Conservation (phyloP, 2,113 vertebrate species). For the Vireo altiloquus region DNA sequence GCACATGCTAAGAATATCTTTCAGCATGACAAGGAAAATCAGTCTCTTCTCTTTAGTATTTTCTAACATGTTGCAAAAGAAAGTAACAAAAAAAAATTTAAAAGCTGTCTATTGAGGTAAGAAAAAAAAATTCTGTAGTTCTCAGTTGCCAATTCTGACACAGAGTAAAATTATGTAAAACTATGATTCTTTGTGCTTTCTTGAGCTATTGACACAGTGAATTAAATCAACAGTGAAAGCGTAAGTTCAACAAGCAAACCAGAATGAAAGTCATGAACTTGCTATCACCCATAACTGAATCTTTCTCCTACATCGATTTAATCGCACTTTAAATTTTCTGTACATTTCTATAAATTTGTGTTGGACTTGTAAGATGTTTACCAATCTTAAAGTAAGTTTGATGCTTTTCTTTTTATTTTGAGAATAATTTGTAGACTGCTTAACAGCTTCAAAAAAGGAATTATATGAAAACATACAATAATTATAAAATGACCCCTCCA, state of each 20-base stretch:
- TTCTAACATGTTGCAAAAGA: neutral
- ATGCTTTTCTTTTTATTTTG: neutral
- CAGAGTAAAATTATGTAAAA: neutral
- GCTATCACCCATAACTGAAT: neutral
- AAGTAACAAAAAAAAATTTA: neutral
- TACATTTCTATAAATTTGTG: neutral
- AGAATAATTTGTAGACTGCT: neutral
- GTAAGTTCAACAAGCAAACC: neutral
- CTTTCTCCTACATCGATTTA: neutral
- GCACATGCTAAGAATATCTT: neutral
- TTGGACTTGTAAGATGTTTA: neutral
- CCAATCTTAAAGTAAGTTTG: neutral
- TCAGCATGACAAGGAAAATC: neutral
- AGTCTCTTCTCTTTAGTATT: neutral
- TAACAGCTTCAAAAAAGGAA: neutral
- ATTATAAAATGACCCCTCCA: neutral
- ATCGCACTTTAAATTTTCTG: neutral
- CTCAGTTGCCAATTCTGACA: neutral
- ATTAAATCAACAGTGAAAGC: neutral
- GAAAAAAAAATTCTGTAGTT: neutral
- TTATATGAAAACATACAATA: neutral
- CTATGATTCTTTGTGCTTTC: neutral
- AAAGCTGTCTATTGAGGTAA: neutral
- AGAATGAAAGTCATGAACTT: neutral
- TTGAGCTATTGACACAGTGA: neutral